Evolutionary conservation across 1,140 invertebrate species (phyloP), one percentile per base, ranked within the genome.

Genomic region (Solen grandis): DNA sequence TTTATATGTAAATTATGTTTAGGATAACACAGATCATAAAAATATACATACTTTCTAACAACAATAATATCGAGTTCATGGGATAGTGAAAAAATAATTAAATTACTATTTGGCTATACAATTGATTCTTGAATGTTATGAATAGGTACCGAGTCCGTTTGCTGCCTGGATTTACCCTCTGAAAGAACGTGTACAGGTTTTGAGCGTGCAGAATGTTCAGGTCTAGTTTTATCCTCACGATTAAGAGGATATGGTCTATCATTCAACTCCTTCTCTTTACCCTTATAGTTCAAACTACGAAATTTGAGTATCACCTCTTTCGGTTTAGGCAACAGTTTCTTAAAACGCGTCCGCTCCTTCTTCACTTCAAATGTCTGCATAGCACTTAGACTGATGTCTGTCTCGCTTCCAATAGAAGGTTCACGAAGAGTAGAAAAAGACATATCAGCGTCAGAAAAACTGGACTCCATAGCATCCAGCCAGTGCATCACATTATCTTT

Each of bases 401-500:
- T 79, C 13, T 70, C 76, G 60, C 66, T 79, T 16, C 38, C 29
- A 14, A 69, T n/a, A 27, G 75, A 69, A 16, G 36, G 65, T 31
- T 79, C 76, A 59, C 54, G 29, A n/a, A 59, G 27, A 13, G 36
- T 68, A 5, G 65, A 69, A 31, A 69, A 70, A 29, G 65, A 69
- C 4, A 38, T 29, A 22, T 79, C 66, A 29, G 69, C 33, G 1
- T 25, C 65, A 22, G 60, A 65, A n/a, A 5, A 55, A n/a, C 60
- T 55, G 14, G 22, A 38, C 14, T 69, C 66, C 66, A 79, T 69
- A 16, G 76, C 60, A n/a, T 70, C 66, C 22, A 79, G 35, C 76
- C 76, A 79, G 19, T 79, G 76, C 27, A 79, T 79, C 16, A 79
- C 70, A 33, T 79, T 79, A 19, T 79, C 76, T 14, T 65, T 68